Evolutionary conservation across 2,113 vertebrate genomes (phyloP).

Genomic region (Polypterus bichir): DNA sequence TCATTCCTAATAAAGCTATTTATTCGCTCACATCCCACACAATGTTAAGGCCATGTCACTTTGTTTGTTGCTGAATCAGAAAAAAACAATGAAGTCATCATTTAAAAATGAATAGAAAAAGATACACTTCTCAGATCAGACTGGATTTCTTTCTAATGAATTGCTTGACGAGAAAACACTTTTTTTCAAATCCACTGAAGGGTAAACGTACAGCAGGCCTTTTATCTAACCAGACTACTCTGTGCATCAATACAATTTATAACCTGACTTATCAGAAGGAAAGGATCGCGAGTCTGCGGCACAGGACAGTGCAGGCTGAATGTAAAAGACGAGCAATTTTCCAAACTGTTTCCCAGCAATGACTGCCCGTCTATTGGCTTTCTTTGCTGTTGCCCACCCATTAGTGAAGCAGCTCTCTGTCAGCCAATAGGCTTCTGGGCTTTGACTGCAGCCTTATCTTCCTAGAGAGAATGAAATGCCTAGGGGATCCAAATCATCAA

Average conservation of each 20-base stretch:
- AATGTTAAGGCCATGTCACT: no score
- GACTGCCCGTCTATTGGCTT: neutral
- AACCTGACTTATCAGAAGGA: constrained; percentile 26
- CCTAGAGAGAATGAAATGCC: no score
- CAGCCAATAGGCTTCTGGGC: no score
- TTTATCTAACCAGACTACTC: constrained; percentile 19
- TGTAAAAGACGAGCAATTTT: neutral
- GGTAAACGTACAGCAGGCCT: constrained; percentile 22
- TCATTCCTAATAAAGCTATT: no score
- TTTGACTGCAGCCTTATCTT: no score
- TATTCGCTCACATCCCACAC: no score
- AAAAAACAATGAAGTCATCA: no score
- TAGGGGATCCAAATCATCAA: no score
- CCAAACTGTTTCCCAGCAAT: constrained; percentile 1
- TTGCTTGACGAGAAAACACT: constrained; percentile 20
- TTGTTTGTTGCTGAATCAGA: no score
- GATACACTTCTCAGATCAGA: constrained; percentile 19
- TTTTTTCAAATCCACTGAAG: constrained; percentile 9
- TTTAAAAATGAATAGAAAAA: no score
- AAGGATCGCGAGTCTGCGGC: constrained; percentile 17
- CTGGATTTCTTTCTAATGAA: constrained; percentile 36
- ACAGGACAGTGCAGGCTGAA: constrained; percentile 9
- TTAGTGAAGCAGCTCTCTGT: no score
- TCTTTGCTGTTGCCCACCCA: constrained; percentile 22
- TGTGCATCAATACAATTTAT: constrained; percentile 36